Conservation (phyloP, 2,113 vertebrate species). For the Coptodon bakossiorum region DNA sequence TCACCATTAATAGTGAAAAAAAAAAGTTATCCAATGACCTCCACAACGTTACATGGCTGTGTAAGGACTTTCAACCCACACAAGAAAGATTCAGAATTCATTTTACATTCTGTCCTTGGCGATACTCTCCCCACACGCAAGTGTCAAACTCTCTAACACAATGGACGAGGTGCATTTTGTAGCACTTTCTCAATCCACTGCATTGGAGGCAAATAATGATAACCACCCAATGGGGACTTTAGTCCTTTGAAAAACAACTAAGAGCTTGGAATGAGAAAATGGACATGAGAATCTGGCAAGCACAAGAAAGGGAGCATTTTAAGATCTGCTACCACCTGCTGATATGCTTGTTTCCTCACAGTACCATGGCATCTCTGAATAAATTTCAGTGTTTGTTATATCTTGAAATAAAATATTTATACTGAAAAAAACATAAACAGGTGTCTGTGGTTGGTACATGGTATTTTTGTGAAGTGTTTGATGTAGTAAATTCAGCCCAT, state of each 20-base stretch:
- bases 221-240: background rate
- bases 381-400: slow-evolving; percentile 27
- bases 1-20: slow-evolving; percentile 28
- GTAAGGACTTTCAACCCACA: background rate
- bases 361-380: background rate
- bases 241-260: background rate
- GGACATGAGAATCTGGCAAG: background rate
- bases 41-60: background rate
- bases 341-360: background rate
- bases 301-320: background rate
- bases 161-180: background rate
- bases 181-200: background rate
- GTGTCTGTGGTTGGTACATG: background rate
- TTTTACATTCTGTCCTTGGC: background rate
- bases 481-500: background rate
- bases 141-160: background rate
- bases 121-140: background rate
- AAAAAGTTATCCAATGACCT: background rate
- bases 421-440: background rate
- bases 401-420: slow-evolving; percentile 65
- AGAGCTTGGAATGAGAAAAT: background rate
- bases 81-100: background rate
- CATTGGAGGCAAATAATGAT: background rate
- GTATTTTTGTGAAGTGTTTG: background rate
- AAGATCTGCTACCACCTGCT: background rate